Base-by-base conservation (phyloP, 1,140 invertebrate species). In the Nilaparvata lugens region DNA sequence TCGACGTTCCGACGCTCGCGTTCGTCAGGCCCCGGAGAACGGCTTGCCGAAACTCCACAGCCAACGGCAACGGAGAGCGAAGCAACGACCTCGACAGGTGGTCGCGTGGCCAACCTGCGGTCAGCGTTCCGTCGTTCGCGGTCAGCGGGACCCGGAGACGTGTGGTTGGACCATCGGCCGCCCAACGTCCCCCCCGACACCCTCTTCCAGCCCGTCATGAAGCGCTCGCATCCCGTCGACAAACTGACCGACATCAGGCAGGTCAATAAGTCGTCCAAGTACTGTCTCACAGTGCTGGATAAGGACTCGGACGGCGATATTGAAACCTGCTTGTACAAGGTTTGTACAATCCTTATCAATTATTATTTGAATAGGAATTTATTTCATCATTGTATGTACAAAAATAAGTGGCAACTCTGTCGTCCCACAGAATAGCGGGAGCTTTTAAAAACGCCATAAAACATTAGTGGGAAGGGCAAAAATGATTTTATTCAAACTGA, bases 241-340 rank as follows among this genome's bases (percentile, higher is more conserved):
- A 92, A 89, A 69, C 73, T 97, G 2, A 79, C 78, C 2, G 75
- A 80, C 62, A 76, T 79, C 0, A 84, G 82, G 59, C 89, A 94
- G 70, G 79, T 94, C 23, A 81, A 80, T 0, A 82, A 83, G 60
- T 78, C 83, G 3, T 87, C 84, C 0, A 94, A 94, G 72, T 98
- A 98, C 72, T 89, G 91, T 63, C 76, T 98, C 1, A 86, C 95
- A 23, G 87, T 92, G 0, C 95, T 98, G 75, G 87, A 93, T 65
- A 85, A 89, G 42, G 93, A 97, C 71, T 86, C 87, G 0, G 86
- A 89, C 67, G 96, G 95, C 0, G 91, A 95, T 71, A 73, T 98
- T 2, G 91, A 95, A 75, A 98, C 95, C 0, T 90, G 90, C 68
- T 69, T 97, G 40, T 92, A 91, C 67, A 99, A 98, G 81, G 87